Conservation (phyloP, 2,113 vertebrate species). For the Suncus etruscus region DNA sequence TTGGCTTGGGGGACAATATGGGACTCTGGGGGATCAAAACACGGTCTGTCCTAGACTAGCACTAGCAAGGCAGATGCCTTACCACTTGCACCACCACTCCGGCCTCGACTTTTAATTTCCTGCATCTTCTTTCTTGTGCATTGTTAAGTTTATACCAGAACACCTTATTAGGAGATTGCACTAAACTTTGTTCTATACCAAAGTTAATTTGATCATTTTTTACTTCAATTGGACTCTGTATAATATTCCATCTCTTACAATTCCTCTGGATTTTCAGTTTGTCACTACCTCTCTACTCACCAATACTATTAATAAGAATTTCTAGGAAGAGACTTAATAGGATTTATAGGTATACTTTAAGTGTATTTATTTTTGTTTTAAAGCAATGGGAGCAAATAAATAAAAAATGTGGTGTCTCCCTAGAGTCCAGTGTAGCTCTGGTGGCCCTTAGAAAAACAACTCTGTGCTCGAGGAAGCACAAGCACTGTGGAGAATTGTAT, state of each 20-base stretch:
- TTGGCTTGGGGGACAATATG: too few relatives aligned
- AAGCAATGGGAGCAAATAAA: slow-evolving; percentile 39
- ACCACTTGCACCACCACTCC: too few relatives aligned
- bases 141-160: slow-evolving; percentile 13
- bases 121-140: not conserved
- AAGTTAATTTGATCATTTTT: slow-evolving; percentile 16
- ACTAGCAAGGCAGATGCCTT: too few relatives aligned
- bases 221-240: not conserved
- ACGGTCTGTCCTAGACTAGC: too few relatives aligned
- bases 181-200: not conserved
- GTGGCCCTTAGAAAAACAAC: too few relatives aligned
- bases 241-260: not conserved
- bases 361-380: not conserved
- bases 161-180: not conserved
- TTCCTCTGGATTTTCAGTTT: slow-evolving; percentile 10
- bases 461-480: too few relatives aligned
- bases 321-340: not conserved
- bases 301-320: not conserved
- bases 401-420: too few relatives aligned
- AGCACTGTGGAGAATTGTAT: too few relatives aligned
- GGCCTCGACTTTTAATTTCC: not conserved
- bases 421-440: too few relatives aligned
- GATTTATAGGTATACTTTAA: not conserved
- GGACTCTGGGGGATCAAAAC: too few relatives aligned
- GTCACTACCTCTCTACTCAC: not conserved